Base-by-base conservation (phyloP, 2,888 invertebrate species). In the Yponomeuta malinellus region DNA sequence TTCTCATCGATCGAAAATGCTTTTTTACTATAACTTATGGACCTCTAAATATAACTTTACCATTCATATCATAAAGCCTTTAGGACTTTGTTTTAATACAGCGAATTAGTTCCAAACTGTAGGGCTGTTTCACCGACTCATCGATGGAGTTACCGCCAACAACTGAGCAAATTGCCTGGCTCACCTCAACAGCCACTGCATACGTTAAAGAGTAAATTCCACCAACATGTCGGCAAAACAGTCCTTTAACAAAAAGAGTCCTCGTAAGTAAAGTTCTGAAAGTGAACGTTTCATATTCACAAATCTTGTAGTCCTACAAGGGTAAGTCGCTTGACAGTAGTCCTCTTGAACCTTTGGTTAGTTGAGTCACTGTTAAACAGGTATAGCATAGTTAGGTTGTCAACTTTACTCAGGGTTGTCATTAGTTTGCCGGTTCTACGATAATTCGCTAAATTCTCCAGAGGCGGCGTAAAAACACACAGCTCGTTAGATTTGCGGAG, bases 21-120 rank as follows among this genome's bases (percentile, higher is more conserved):
- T 73, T 70, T 73, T 73, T 72, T 72, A 75, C 73, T 71, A 71
- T 72, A 72, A 73, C 72, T 59, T 59, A 74, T 74, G 74, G 74
- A 74, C 74, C 73, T 73, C 68, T 67, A 68, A 68, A 23, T 68
- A 68, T 29, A 33, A 59, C 52, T 59, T 43, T 8, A 59, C 31
- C 31, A 65, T 29, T 65, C 31, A 43, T 31, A 65, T 65, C 33
- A 65, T 59, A 9, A 59, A 59, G 52, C 52, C 65, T 29, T 10
- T 65, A 65, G 29, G 65, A 65, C 31, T 33, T 31, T 31, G 65
- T 65, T 65, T 65, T 65, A 65, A 12, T 65, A 65, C 65, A 31
- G 65, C 52, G 52, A 59, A 59, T 59, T 59, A 59, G 52, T 59
- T 59, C 52, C 12, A 12, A 59, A 59, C 52, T 59, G 15, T 4